Evolutionary conservation across 2,888 invertebrate species (phyloP).

Genomic region (Caenorhabditis panamensis): DNA sequence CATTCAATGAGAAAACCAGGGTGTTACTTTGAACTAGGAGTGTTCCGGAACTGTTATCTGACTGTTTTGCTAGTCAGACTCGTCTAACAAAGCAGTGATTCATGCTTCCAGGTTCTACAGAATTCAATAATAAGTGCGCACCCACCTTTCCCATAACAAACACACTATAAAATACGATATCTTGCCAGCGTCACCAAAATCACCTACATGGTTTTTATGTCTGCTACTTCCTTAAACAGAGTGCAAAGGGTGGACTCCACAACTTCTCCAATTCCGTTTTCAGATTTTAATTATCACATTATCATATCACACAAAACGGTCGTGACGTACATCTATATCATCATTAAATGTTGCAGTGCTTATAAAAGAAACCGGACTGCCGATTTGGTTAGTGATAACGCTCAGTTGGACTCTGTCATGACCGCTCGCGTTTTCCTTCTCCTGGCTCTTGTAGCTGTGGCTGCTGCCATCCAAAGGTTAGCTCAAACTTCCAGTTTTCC

Average conservation of each 20-base stretch:
- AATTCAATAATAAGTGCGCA: constrained; percentile 1
- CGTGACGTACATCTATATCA: constrained; percentile 56
- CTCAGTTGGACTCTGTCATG: constrained; percentile 36
- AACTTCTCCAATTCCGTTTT: constrained; percentile 43
- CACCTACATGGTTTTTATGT: constrained; percentile 9
- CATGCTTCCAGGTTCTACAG: constrained; percentile 13
- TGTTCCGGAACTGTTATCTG: background rate
- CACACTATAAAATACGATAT: constrained; percentile 29
- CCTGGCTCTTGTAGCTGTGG: constrained; percentile 59
- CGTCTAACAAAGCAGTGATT: constrained; percentile 14
- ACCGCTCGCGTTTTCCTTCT: constrained; percentile 59
- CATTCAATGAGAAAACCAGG: background rate
- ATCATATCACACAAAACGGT: constrained; percentile 39
- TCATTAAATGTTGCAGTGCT: constrained; percentile 27
- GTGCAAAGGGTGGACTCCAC: constrained; percentile 32
- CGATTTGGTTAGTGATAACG: constrained; percentile 53
- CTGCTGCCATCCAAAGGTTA: constrained; percentile 57
- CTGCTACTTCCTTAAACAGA: constrained; percentile 18
- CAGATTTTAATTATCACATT: constrained; percentile 20
- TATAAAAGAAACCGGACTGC: constrained; percentile 50
- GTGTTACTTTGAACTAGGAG: constrained; percentile 45
- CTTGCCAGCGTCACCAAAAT: constrained; percentile 13
- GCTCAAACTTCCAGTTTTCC: background rate
- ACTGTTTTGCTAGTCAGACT: background rate
- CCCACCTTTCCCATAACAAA: constrained; percentile 10